These are phyloP conservation scores for Lumbricus terrestris DNA, from an alignment of 2,888 invertebrate species.

Conservation along the genomic window DNA sequence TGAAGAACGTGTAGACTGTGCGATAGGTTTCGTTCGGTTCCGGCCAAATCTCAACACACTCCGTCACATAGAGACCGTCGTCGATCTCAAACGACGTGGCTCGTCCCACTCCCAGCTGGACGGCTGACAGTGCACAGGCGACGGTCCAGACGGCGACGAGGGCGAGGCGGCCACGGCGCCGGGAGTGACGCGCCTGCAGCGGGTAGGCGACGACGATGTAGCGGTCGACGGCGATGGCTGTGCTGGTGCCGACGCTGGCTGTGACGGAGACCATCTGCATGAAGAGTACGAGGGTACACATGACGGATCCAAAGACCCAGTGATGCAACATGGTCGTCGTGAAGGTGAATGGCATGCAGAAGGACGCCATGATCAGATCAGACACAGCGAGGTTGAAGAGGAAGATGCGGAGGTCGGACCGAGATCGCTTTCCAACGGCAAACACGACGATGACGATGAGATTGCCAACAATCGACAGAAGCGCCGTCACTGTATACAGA, in stretches of 20 bases:
- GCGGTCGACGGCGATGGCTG: conserved; percentile 63
- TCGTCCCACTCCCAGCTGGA: conserved; percentile 56
- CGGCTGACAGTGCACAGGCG: conserved; percentile 53
- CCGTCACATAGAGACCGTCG: conserved; percentile 22
- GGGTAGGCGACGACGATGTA: conserved; percentile 51
- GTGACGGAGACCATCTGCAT: conserved; percentile 62
- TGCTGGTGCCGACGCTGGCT: conserved; percentile 61
- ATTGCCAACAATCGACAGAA: conserved; percentile 61
- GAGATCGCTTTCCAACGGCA: conserved; percentile 54
- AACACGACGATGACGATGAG: conserved; percentile 62
- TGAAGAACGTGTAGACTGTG: conserved; percentile 47
- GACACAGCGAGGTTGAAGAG: conserved; percentile 82
- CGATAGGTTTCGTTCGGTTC: conserved; percentile 46
- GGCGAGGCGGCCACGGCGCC: conserved; percentile 55
- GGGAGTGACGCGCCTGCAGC: conserved; percentile 58
- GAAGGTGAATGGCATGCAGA: conserved; percentile 86
- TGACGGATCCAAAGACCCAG: conserved; percentile 62
- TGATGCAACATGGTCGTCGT: conserved; percentile 58
- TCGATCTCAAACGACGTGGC: not conserved
- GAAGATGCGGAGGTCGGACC: conserved; percentile 63
- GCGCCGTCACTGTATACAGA: conserved; percentile 60
- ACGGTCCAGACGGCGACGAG: conserved; percentile 60
- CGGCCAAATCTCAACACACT: conserved; percentile 48
- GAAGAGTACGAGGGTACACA: conserved; percentile 62
- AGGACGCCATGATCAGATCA: conserved; percentile 83